phyloP scores from a whole-genome alignment of 1,140 invertebrate species.

The Protaetia brevitarsis region DNA sequence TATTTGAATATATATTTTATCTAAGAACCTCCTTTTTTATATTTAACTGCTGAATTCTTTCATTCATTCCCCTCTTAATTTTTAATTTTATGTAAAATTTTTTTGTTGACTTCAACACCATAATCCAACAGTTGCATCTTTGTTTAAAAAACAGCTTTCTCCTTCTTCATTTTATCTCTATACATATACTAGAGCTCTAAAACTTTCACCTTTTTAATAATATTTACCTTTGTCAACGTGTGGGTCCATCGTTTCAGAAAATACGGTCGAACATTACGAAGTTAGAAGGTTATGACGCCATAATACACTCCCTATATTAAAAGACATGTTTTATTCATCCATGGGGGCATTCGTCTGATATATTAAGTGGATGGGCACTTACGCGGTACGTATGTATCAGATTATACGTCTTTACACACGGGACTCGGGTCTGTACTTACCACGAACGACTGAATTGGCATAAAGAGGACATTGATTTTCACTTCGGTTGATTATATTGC shows the following conservation, averaged over 20 bases:
- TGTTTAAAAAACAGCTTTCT: no score
- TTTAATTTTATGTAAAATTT: no score
- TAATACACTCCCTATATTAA: background rate
- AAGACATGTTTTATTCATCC: slow-evolving; percentile 3
- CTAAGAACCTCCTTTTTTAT: no score
- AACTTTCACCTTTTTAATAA: background rate
- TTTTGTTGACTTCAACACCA: no score
- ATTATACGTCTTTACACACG: background rate
- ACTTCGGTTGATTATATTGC: background rate
- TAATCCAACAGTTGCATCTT: no score
- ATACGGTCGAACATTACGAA: background rate
- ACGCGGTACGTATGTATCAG: background rate
- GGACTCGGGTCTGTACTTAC: background rate
- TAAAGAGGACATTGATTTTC: background rate
- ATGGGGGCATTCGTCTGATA: background rate
- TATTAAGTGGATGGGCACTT: background rate
- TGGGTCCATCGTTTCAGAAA: background rate
- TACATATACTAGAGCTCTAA: no score
- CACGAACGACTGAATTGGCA: background rate
- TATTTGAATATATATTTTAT: no score
- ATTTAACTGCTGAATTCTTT: no score
- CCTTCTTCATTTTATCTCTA: no score
- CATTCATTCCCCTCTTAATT: no score
- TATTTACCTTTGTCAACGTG: background rate
- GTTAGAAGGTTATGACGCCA: background rate